These are phyloP conservation scores for Ceratina australensis DNA, from an alignment of 1,140 invertebrate species.

Conservation along the genomic window DNA sequence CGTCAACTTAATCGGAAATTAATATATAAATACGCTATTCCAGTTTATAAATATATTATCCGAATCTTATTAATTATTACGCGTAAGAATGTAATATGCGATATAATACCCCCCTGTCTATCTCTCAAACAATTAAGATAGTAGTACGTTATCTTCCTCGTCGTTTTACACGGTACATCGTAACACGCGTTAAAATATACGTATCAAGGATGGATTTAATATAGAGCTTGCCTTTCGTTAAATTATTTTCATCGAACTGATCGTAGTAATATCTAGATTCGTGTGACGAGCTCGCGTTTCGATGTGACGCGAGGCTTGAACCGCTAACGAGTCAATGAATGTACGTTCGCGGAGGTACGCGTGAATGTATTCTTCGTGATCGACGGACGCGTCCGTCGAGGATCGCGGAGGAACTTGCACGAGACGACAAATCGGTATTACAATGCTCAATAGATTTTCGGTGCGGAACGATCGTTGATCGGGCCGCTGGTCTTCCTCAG, in stretches of 20 bases:
- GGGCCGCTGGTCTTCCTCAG: slow-evolving; percentile 84
- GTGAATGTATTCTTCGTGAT: neutral
- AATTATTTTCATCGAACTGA: slow-evolving; percentile 16
- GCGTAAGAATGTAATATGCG: slow-evolving; percentile 2
- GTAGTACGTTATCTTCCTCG: slow-evolving; percentile 9
- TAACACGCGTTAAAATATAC: slow-evolving; percentile 29
- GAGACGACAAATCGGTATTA: slow-evolving; percentile 34
- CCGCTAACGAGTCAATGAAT: slow-evolving; percentile 24
- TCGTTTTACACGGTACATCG: too few relatives aligned
- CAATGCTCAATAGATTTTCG: slow-evolving; percentile 83
- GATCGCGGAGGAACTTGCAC: slow-evolving; percentile 49
- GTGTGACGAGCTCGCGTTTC: slow-evolving; percentile 15
- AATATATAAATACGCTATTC: slow-evolving; percentile 26
- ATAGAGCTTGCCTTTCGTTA: slow-evolving; percentile 56
- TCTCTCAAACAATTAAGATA: slow-evolving; percentile 23
- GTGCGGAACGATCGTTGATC: slow-evolving; percentile 83
- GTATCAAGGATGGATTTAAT: slow-evolving; percentile 58
- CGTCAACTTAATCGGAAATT: slow-evolving; percentile 25
- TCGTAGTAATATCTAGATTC: neutral
- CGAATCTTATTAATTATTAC: slow-evolving; percentile 33
- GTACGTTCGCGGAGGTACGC: slow-evolving; percentile 25
- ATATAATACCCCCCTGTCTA: neutral
- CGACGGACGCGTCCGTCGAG: slow-evolving; percentile 26
- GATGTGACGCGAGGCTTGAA: slow-evolving; percentile 39
- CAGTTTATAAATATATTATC: slow-evolving; percentile 32